Base-by-base conservation (phyloP, 2,797 vertebrate species). In the Babyrousa celebensis region DNA sequence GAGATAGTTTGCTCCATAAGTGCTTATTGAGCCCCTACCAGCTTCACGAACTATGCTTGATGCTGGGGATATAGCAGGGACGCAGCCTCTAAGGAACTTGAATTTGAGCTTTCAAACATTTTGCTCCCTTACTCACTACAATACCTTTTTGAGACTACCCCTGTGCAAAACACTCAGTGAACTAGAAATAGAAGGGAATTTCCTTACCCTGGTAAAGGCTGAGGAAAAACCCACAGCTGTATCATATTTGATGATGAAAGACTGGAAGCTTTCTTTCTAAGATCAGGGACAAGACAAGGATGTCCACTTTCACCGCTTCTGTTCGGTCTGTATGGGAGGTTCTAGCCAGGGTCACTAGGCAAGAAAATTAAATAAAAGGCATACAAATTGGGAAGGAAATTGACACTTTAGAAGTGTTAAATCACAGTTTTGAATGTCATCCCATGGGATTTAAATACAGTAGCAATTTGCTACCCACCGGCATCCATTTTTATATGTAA, bases 371-470 rank as follows among this genome's bases (percentile, higher is more conserved):
- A 7, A 86, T 63, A 72, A 71, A 91, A 88, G 52, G 43, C 54
- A 75, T 65, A 77, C 27, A 32, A 40, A 72, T n/a, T 87, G 70
- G 40, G 68, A 86, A 84, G 32, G 85, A 90, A 89, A 52, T 68
- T 12, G 48, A 94, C n/a, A 27, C 21, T 95, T 90, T 62, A 79
- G 72, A 94, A 91, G 18, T 32, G 58, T 77, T 77, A 71, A 18
- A 48, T 93, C 56, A 78, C 32, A 75, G 36, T 82, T 91, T 91
- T 75, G 77, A 87, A 90, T 84, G 82, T 54, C 54, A 83, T 60
- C 82, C 89, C 85, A 3, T 14, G 14, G 72, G 89, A 92, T 92
- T 94, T 85, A 92, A 95, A 67, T 80, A 68, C 36, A 67, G 43
- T 21, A 83, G 70, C 89, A 95, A 62, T 63, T 68, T 67, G 20